Conservation (phyloP, 2,888 invertebrate species). For the Epistrophe grossulariae region DNA sequence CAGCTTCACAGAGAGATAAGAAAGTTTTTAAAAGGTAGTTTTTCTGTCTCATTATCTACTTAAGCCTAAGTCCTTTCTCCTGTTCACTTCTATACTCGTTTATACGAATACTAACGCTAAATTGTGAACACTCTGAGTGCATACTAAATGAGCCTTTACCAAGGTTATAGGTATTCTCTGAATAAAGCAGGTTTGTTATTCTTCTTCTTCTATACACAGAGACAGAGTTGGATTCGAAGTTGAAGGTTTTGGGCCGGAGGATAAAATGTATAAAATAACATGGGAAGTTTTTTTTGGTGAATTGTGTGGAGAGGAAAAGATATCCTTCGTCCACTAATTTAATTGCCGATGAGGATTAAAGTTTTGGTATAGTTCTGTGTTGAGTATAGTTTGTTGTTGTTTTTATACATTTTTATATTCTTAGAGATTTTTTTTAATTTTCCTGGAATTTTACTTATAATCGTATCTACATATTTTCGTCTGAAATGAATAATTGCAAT, state of each 20-base stretch:
- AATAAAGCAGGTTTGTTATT: background rate
- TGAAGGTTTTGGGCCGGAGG: constrained; percentile 7
- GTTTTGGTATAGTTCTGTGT: constrained; percentile 38
- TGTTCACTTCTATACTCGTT: constrained; percentile 37
- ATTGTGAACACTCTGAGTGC: constrained; percentile 63
- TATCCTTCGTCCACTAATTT: constrained; percentile 40
- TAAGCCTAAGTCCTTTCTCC: constrained; percentile 69
- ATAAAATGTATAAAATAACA: constrained; percentile 26
- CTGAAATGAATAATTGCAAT: no score
- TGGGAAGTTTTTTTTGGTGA: constrained; percentile 16
- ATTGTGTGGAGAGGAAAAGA: background rate
- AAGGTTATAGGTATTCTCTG: constrained; percentile 68
- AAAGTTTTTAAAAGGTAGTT: constrained; percentile 70
- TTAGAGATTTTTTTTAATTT: no score
- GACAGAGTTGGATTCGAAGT: constrained; percentile 7
- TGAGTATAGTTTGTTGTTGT: constrained; percentile 14
- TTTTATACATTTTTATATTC: no score
- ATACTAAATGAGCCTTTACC: constrained; percentile 70
- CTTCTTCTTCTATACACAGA: background rate
- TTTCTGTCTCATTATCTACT: constrained; percentile 75
- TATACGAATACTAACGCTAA: constrained; percentile 27
- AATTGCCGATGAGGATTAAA: constrained; percentile 65
- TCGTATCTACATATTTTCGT: no score
- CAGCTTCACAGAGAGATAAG: constrained; percentile 58
- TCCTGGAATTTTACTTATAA: no score